phyloP scores from a whole-genome alignment of 2,113 vertebrate species.

The Emydura subglobosa region DNA sequence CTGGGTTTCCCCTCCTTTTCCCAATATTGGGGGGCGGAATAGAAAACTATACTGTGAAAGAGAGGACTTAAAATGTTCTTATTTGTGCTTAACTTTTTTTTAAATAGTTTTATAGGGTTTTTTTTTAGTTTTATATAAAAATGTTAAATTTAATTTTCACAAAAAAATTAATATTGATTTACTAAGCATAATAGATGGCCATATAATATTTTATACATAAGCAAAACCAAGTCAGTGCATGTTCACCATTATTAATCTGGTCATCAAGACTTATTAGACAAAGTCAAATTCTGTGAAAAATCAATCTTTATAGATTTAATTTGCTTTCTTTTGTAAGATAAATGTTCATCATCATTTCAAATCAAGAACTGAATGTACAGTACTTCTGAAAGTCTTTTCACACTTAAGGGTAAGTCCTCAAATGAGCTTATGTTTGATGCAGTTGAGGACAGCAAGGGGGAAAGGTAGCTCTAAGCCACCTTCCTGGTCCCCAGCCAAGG shows the following conservation, averaged over 20 bases:
- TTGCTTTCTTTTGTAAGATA: constrained; percentile 65
- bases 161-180: background rate
- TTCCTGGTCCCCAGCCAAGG: background rate
- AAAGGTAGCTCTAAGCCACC: background rate
- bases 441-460: background rate
- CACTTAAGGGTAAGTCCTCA: accelerated
- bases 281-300: constrained; percentile 60
- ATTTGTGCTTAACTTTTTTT: background rate
- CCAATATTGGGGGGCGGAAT: background rate
- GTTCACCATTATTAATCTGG: constrained; percentile 57
- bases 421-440: background rate
- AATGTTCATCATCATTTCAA: constrained; percentile 70
- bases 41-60: constrained; percentile 10
- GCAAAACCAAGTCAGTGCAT: constrained; percentile 65
- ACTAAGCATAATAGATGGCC: constrained; percentile 62
- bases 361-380: constrained; percentile 34
- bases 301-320: constrained; percentile 45
- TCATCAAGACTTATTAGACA: constrained; percentile 69
- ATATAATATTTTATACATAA: constrained; percentile 43
- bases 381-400: background rate
- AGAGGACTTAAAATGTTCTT: background rate
- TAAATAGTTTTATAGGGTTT: no score
- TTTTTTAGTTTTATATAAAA: accelerated
- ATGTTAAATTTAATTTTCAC: constrained; percentile 39
- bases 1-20: background rate